Evolutionary conservation across 2,797 vertebrate genomes (phyloP), one percentile per base, ranked within the genome.

Genomic region (Jordanella pulchra): DNA sequence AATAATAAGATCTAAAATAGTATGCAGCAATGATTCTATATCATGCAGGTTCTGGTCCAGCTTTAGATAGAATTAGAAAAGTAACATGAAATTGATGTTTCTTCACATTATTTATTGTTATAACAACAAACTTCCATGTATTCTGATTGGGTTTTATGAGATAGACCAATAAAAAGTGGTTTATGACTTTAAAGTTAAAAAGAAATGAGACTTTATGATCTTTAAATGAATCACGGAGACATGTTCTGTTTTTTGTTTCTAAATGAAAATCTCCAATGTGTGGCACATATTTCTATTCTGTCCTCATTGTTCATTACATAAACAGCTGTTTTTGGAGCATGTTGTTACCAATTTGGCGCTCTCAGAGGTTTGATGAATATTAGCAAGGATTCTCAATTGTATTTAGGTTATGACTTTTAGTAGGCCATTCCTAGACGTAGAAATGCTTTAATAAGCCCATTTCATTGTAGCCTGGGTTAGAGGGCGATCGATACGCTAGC

Each of bases 1-100:
- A 77, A 79, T 69, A 53, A 79, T 73, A 61, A 72, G 76, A 54
- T 1, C 60, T 51, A 30, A 23, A 61, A 65, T 3, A 75, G 17
- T 11, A 58, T 64, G 18, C 13, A 3, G 21, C 23, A 58, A 30
- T 61, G 3, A 51, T 15, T 67, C 39, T 7, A 21, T 7, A 21
- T 67, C 18, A 75, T 10, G n/a, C 23, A 53, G 44, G 10, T 2
- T 18, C 44, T 32, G 14, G 0, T 64, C 9, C 28, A n/a, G 47
- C 10, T 65, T n/a, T 30, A 10, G 70, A n/a, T 17, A 30, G 7
- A 63, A 45, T 11, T 42, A 27, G 10, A 42, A 65, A 65, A 32
- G 50, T 45, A 44, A 58, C 6, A 51, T n/a, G n/a, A n/a, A n/a
- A 39, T 39, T 39, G 5, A 39, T 39, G 35, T 39, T 27, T 54